These are phyloP conservation scores for Penelope pileata DNA, from an alignment of 2,113 vertebrate genomes.

Conservation along the genomic window DNA sequence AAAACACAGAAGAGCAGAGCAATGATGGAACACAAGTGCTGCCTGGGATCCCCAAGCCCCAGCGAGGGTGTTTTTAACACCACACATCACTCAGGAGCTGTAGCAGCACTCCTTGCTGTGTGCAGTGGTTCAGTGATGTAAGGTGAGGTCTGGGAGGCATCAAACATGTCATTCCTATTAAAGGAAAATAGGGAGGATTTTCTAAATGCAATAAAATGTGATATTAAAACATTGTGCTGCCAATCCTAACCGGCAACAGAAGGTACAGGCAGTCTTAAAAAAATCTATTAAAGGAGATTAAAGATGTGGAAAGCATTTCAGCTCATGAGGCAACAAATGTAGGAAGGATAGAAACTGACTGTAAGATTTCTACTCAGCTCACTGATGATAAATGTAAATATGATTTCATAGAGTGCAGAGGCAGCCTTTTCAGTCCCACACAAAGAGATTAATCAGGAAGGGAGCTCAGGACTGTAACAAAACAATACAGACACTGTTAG, in stretches of 20 bases:
- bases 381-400: background rate
- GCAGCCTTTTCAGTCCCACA: background rate
- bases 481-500: background rate
- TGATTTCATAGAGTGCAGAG: background rate
- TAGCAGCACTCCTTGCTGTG: background rate
- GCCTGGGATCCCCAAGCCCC: background rate
- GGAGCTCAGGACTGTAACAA: background rate
- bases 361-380: background rate
- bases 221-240: background rate
- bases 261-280: background rate
- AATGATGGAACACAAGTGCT: background rate
- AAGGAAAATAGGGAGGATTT: background rate
- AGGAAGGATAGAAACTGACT: background rate
- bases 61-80: background rate
- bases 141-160: background rate
- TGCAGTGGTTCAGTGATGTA: background rate
- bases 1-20: background rate
- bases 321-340: background rate
- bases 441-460: background rate
- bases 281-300: constrained; percentile 22
- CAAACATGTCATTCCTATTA: background rate
- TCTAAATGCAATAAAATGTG: background rate
- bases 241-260: background rate
- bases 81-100: background rate
- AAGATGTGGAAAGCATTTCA: background rate